Conservation (phyloP, 1,140 invertebrate genomes). For the Nomia melanderi region DNA sequence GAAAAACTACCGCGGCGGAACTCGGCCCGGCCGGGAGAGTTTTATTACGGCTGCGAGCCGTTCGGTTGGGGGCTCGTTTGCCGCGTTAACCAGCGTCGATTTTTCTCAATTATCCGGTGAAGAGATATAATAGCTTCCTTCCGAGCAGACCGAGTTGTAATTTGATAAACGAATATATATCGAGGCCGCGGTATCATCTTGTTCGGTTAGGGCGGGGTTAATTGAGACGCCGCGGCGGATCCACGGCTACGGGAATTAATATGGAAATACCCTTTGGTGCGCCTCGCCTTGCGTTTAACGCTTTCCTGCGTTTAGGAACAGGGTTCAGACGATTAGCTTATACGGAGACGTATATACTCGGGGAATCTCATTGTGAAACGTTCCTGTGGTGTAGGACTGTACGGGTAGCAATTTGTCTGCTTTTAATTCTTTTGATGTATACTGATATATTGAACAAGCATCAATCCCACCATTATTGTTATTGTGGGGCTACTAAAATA, state of each 20-base stretch:
- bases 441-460: too few species aligned
- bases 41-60: slow-evolving; percentile 44
- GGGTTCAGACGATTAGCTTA: too few species aligned
- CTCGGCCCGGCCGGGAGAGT: not conserved
- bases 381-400: too few species aligned
- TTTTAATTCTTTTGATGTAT: too few species aligned
- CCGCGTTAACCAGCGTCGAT: slow-evolving; percentile 42
- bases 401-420: too few species aligned
- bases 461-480: too few species aligned
- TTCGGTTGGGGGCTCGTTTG: not conserved
- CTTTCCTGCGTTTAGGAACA: too few species aligned
- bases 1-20: not conserved
- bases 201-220: not conserved
- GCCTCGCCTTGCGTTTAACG: not conserved
- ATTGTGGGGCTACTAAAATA: too few species aligned
- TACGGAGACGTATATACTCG: too few species aligned
- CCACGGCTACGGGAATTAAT: not conserved
- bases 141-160: slow-evolving; percentile 33
- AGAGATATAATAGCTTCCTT: slow-evolving; percentile 41
- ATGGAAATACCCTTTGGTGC: not conserved
- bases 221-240: slow-evolving; percentile 12
- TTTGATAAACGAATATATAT: slow-evolving; percentile 43
- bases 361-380: too few species aligned
- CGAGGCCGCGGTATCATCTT: not conserved
- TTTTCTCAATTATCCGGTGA: slow-evolving; percentile 59